Percentiles rank a stretch among this genome's conserved stretches.
phyloP scores from a whole-genome alignment of 1,140 invertebrate genomes.

The Philopotamus ludificatus region DNA sequence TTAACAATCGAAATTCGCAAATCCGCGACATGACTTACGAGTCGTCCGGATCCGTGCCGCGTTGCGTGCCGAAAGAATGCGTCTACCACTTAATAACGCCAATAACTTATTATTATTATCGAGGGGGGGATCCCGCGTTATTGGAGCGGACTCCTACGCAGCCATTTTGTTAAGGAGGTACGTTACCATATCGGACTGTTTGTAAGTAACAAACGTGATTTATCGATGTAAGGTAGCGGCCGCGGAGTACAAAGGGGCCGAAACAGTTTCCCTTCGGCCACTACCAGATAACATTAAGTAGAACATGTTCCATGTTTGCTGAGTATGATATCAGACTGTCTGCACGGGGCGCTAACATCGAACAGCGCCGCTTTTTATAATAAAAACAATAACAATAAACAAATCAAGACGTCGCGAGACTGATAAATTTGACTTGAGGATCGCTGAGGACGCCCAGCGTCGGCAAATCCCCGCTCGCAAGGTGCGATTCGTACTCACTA shows the following conservation, averaged over 20 bases:
- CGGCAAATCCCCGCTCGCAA: too few relatives aligned
- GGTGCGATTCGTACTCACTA: too few relatives aligned
- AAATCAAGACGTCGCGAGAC: too few relatives aligned
- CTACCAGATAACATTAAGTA: conserved; percentile 34
- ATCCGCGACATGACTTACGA: too few relatives aligned
- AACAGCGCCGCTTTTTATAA: conserved; percentile 18
- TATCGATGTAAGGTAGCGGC: conserved; percentile 32
- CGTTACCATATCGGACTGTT: conserved; percentile 28
- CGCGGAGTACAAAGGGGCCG: conserved; percentile 33
- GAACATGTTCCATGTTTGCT: conserved; percentile 31
- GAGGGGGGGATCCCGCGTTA: neutral
- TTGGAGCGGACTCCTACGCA: conserved; percentile 18
- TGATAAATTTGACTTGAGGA: too few relatives aligned
- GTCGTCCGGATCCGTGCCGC: too few relatives aligned
- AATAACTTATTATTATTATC: neutral
- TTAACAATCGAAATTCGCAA: too few relatives aligned
- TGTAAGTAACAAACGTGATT: conserved; percentile 33
- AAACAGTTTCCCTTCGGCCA: conserved; percentile 26
- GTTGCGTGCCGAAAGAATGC: neutral
- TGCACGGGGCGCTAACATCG: conserved; percentile 27
- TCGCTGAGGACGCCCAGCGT: too few relatives aligned
- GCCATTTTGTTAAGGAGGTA: conserved; percentile 10
- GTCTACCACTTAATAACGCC: neutral
- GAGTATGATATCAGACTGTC: conserved; percentile 37
- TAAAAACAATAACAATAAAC: too few relatives aligned